Conservation (phyloP, 2,888 invertebrate species). For the Hydrotaea cyrtoneurina region DNA sequence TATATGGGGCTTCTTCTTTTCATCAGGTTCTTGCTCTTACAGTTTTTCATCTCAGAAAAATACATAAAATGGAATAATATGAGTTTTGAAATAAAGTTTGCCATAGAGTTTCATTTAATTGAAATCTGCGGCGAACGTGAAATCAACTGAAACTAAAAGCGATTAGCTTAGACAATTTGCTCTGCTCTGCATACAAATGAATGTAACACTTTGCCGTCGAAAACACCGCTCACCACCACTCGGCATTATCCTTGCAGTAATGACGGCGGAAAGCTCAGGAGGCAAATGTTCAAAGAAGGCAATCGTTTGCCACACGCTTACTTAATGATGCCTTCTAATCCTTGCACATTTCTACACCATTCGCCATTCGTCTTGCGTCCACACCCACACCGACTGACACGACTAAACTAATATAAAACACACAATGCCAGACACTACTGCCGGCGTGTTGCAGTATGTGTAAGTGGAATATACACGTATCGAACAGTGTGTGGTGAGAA, state of each 20-base stretch:
- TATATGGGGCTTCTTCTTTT: too few relatives aligned
- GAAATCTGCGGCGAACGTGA: slow-evolving; percentile 66
- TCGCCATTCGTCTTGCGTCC: too few relatives aligned
- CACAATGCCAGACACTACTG: neutral
- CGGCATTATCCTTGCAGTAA: neutral
- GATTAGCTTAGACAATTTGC: slow-evolving; percentile 53
- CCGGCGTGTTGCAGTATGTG: neutral
- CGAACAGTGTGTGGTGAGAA: neutral
- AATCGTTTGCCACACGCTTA: too few relatives aligned
- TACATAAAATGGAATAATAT: neutral
- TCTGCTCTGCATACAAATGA: slow-evolving; percentile 64
- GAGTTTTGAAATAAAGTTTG: slow-evolving; percentile 48
- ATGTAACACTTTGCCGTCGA: neutral
- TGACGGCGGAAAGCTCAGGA: neutral
- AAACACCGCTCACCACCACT: neutral
- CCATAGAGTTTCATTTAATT: slow-evolving; percentile 59
- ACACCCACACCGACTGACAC: neutral
- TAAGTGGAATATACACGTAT: neutral
- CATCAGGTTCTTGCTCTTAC: too few relatives aligned
- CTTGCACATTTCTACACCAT: neutral
- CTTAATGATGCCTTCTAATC: neutral
- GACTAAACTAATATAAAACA: neutral
- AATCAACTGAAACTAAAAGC: slow-evolving; percentile 66
- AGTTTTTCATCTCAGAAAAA: too few relatives aligned
- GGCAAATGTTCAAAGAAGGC: too few relatives aligned